phyloP scores from a whole-genome alignment of 2,797 vertebrate species.

The Hyperoplus lanceolatus region DNA sequence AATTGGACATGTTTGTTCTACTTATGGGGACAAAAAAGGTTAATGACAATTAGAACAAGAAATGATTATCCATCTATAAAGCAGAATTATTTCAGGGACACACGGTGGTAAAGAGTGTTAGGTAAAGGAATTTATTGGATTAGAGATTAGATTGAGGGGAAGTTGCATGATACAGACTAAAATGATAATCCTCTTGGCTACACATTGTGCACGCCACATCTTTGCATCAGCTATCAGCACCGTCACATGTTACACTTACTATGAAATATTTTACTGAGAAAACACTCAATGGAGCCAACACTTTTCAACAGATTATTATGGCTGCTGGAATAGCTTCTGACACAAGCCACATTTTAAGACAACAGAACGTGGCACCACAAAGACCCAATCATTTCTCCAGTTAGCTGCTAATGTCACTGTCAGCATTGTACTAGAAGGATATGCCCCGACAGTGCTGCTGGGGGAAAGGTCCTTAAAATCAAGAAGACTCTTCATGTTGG shows the following conservation, averaged over 20 bases:
- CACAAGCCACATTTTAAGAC: not conserved
- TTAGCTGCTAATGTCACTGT: slow-evolving; percentile 4
- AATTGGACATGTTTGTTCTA: not conserved
- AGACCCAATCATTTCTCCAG: slow-evolving; percentile 8
- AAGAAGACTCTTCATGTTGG: slow-evolving; percentile 3
- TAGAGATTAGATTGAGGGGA: slow-evolving; percentile 1
- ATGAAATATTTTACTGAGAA: not conserved
- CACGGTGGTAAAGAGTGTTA: not conserved
- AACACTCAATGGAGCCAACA: not conserved
- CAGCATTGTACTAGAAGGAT: slow-evolving; percentile 17
- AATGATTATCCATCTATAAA: not conserved
- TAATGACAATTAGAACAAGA: not conserved
- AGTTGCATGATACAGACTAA: not conserved
- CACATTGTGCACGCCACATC: not conserved
- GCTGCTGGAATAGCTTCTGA: not conserved
- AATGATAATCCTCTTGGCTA: not conserved
- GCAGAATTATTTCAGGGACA: not conserved
- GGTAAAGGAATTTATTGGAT: not conserved
- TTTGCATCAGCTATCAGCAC: not conserved
- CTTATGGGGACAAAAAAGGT: not conserved
- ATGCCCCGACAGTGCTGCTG: slow-evolving; percentile 1
- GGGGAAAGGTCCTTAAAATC: slow-evolving; percentile 33
- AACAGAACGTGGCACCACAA: not conserved
- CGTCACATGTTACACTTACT: not conserved
- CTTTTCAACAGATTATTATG: not conserved